Evolutionary conservation across 2,113 vertebrate genomes (phyloP), one percentile per base, ranked within the genome.

Genomic region (Oryzias melastigma): DNA sequence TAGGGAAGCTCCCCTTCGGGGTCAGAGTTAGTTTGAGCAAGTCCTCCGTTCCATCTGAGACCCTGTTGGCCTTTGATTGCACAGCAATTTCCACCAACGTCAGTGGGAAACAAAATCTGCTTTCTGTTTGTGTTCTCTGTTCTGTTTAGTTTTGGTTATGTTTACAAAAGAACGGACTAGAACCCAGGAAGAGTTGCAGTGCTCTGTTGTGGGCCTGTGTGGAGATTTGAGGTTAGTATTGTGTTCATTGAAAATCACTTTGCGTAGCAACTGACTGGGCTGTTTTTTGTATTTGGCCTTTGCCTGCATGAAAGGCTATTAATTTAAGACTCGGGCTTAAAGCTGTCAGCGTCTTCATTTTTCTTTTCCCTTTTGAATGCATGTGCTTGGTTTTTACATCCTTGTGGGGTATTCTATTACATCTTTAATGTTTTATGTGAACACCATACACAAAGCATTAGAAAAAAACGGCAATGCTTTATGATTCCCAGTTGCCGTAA

Each of bases 81-180:
- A 46, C 20, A 0, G 47, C 65, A 73, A 83, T 84, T 48, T 58
- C 42, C 73, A 76, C 71, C 84, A 82, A 80, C 80, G 84, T 78
- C 76, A n/a, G 5, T 17, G 56, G 24, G 60, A 66, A 73, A 73
- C 68, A 46, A 47, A 84, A 78, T 78, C 52, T 63, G 63, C 77
- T 78, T 78, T 72, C 55, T 82, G 75, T 78, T 66, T 69, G 77
- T 81, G 76, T 77, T 82, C 71, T 56, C 64, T 60, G 64, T 70
- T 82, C 70, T 80, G 73, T 84, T 85, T 82, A 54, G 69, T 62
- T 77, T 49, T 77, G 79, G 78, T 85, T 78, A 70, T 84, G 75
- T 83, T 83, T 70, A 80, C 60, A 73, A 65, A 67, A 69, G 66
- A 70, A 64, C 69, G 76, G 73, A 82, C 52, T 43, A 62, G 73